Evolutionary conservation across 2,888 invertebrate species (phyloP).

Genomic region (Serrognathus titanus): DNA sequence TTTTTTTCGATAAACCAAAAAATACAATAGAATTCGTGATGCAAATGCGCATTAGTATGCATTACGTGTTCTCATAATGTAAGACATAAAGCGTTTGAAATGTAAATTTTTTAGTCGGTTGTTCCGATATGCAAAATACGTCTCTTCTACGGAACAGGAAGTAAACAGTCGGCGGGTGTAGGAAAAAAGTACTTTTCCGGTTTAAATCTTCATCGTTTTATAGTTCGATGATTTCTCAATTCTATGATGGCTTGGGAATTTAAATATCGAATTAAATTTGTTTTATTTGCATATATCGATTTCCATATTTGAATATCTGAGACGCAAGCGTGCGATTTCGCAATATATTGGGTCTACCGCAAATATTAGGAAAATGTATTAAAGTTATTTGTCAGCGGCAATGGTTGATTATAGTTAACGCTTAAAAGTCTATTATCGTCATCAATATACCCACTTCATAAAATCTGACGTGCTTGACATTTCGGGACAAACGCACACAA

Average conservation of each 20-base stretch:
- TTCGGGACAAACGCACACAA: slow-evolving; percentile 12
- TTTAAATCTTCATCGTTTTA: slow-evolving; percentile 42
- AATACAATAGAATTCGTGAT: background rate
- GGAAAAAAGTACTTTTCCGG: slow-evolving; percentile 42
- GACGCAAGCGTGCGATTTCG: background rate
- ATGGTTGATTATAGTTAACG: too few species aligned
- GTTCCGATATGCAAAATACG: slow-evolving; percentile 41
- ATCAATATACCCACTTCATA: slow-evolving; percentile 15
- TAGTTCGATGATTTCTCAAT: slow-evolving; percentile 34
- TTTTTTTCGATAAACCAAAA: background rate
- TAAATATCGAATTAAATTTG: slow-evolving; percentile 19
- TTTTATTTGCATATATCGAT: slow-evolving; percentile 14
- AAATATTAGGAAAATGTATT: too few species aligned
- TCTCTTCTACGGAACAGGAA: slow-evolving; percentile 37
- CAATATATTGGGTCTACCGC: too few species aligned
- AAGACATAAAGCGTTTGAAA: slow-evolving; percentile 35
- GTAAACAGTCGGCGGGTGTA: slow-evolving; percentile 38
- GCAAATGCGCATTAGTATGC: slow-evolving; percentile 23
- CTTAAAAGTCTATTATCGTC: too few species aligned
- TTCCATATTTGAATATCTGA: background rate
- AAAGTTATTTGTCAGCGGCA: too few species aligned
- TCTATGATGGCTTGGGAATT: slow-evolving; percentile 17
- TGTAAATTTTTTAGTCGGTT: slow-evolving; percentile 39
- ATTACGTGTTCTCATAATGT: slow-evolving; percentile 27
- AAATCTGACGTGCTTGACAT: slow-evolving; percentile 20